Evolutionary conservation across 2,888 invertebrate species (phyloP).

Genomic region (Zaprionus lineosus): DNA sequence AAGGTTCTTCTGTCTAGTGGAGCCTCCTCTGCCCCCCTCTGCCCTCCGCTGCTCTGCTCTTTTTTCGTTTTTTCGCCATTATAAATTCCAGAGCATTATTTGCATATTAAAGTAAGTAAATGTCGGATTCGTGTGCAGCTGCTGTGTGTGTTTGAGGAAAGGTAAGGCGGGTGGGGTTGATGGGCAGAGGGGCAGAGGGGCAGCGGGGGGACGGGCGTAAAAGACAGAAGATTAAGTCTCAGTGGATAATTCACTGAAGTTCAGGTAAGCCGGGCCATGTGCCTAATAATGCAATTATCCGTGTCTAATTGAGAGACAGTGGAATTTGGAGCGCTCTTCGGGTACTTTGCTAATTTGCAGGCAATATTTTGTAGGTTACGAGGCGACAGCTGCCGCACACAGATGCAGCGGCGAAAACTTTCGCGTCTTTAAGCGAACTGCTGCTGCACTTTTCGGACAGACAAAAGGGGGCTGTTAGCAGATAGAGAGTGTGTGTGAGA

Average conservation of each 20-base stretch:
- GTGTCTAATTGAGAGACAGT: slow-evolving; percentile 56
- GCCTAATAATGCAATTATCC: slow-evolving; percentile 53
- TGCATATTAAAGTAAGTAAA: slow-evolving; percentile 70
- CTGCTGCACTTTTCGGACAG: slow-evolving; percentile 15
- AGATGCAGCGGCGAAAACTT: slow-evolving; percentile 38
- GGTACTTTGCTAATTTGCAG: slow-evolving; percentile 42
- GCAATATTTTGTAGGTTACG: slow-evolving; percentile 60
- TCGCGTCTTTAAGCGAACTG: slow-evolving; percentile 34
- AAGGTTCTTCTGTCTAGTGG: too few species aligned
- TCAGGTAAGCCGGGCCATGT: slow-evolving; percentile 41
- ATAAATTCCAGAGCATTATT: slow-evolving; percentile 73
- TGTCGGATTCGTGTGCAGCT: slow-evolving; percentile 39
- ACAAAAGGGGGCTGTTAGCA: too few species aligned
- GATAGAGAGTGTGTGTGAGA: background rate
- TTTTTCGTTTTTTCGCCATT: slow-evolving; percentile 47
- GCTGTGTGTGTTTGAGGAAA: background rate
- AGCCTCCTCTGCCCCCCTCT: slow-evolving; percentile 21
- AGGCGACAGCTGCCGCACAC: slow-evolving; percentile 54
- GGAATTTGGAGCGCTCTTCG: slow-evolving; percentile 51
- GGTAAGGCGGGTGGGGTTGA: too few species aligned
- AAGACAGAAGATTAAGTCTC: slow-evolving; percentile 42
- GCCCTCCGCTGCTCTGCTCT: slow-evolving; percentile 13
- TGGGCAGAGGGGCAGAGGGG: slow-evolving; percentile 6
- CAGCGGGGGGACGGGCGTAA: background rate
- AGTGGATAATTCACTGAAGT: slow-evolving; percentile 16